Evolutionary conservation across 2,113 vertebrate species (phyloP), one percentile per base, ranked within the genome.

Genomic region (Myrmecobius fasciatus): DNA sequence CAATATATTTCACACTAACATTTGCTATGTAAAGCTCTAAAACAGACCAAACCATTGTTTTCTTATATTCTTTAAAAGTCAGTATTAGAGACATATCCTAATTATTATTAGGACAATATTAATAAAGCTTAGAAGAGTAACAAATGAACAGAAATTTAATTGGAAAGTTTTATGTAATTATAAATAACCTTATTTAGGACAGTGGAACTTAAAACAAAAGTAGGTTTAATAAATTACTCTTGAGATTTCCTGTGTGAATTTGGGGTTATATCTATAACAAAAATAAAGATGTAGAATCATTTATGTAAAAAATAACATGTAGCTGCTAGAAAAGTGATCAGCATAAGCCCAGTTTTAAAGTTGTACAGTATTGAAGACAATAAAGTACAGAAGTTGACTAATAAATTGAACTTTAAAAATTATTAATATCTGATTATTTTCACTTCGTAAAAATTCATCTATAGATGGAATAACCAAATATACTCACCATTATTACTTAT

Each of bases 1-100:
- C 53, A 20, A 93, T 96, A 94, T 95, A 88, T 1, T 95, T 94
- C 48, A 89, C 52, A 49, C 8, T 96, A 91, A 94, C 53, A 92
- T 95, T 96, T 95, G 88, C 91, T 94, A 11, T 94, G 60, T 92
- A 91, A 92, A 94, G n/a, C 60, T 95, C 95, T 92, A 52, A 95
- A 96, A 92, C 8, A 56, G 93, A 95, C 28, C 89, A 90, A 83
- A 11, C 47, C 92, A 47, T 36, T 53, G 47, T 92, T 95, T 96
- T 91, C 90, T 89, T 91, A 93, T 89, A 95, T 94, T 91, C 60
- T 91, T 95, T 92, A 92, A 75, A 52, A 95, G 46, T 91, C 56
- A 89, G 0, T 89, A 91, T 92, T 95, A 67, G 94, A 95, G 90
- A 26, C 93, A 95, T 94, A 96, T 75, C 0, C 88, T 25, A 94